Conservation (phyloP, 2,888 invertebrate genomes). For the Netelia virgata region DNA sequence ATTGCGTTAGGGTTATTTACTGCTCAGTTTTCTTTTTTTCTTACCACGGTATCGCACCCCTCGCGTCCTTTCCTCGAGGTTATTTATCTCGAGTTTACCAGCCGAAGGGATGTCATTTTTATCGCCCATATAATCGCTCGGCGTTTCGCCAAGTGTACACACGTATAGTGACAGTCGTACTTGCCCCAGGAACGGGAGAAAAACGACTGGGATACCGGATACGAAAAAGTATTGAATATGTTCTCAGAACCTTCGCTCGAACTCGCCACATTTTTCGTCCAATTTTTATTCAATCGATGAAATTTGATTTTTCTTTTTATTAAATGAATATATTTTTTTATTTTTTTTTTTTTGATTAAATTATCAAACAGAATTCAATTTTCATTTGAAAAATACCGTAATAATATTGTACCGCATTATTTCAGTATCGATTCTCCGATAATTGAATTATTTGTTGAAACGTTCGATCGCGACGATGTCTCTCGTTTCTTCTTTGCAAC, state of each 20-base stretch:
- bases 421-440: background rate
- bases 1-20: conserved; percentile 79
- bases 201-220: conserved; percentile 36
- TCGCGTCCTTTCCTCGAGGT: conserved; percentile 58
- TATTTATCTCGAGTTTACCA: conserved; percentile 76
- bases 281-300: background rate
- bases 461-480: conserved; percentile 22
- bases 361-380: background rate
- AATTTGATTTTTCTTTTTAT: background rate
- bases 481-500: conserved; percentile 32
- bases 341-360: background rate
- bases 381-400: background rate
- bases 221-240: conserved; percentile 41
- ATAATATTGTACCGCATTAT: background rate
- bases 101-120: conserved; percentile 75
- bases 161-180: conserved; percentile 28
- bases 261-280: background rate
- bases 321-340: background rate
- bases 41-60: conserved; percentile 70
- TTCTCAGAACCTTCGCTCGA: conserved; percentile 23
- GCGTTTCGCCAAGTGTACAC: conserved; percentile 70
- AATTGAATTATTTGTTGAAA: conserved; percentile 32
- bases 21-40: conserved; percentile 60
- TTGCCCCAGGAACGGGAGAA: conserved; percentile 36
- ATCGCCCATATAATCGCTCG: conserved; percentile 76